Base-by-base conservation (phyloP, 2,888 invertebrate genomes). In the Tetragnatha montana region DNA sequence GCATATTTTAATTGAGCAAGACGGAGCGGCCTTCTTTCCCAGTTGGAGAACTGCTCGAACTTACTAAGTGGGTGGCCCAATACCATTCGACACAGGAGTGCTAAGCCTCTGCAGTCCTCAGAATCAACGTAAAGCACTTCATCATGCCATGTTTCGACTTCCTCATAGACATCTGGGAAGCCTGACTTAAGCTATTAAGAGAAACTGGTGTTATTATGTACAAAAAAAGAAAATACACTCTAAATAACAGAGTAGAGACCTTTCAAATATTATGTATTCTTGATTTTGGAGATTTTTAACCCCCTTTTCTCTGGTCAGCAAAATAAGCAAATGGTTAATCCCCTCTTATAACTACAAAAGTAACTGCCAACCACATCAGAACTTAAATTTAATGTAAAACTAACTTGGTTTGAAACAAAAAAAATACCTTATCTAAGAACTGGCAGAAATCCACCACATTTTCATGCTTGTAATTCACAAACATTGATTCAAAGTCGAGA, bases 11-110 rank as follows among this genome's bases (percentile, higher is more conserved):
- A 95, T 94, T 98, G 98, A 90, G 96, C 96, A 73, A 95, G 94
- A 79, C 97, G 94, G 82, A 98, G 93, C 12, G 98, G 98, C 92
- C 98, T 94, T 92, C 96, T 95, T 92, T 97, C 96, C 98, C 98
- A 98, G 93, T 98, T 97, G 0, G 97, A 97, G 94, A 97, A 97
- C 93, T 97, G 97, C 94, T 98, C 97, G n/a, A 96, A 95, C 93
- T 98, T 98, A 93, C 97, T 95, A 73, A 98, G 94, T 75, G 96
- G 95, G 85, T 95, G 94, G 8, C 97, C 97, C 92, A 97, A 95
- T 93, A 97, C 96, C 71, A 95, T 94, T 92, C 96, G 95, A 0
- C 97, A 96, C 88, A 97, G 94, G 91, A 95, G 95, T 92, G 96
- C 96, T 47, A 98, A 94, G 91, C 96, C 96, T 89, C 92, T 89